Evolutionary conservation across 1,140 invertebrate species (phyloP).

Genomic region (Zaprionus capensis): DNA sequence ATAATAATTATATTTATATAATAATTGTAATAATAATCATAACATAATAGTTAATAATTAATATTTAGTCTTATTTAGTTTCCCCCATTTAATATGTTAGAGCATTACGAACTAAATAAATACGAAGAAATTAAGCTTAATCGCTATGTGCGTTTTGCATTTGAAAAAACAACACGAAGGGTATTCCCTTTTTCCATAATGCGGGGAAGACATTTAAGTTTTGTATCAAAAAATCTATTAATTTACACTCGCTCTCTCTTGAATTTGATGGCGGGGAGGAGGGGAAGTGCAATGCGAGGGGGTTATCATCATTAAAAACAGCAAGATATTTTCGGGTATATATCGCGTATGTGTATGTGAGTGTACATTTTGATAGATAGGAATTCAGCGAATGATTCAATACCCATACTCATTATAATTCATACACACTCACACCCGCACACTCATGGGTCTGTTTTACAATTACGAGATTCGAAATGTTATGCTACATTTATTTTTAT

Average conservation of each 20-base stretch:
- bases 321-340: conserved; percentile 41
- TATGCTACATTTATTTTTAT: conserved; percentile 58
- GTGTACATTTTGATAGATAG: conserved; percentile 23
- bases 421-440: conserved; percentile 12
- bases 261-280: conserved; percentile 8
- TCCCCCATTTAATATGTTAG: conserved; percentile 46
- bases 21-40: conserved; percentile 15
- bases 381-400: conserved; percentile 5
- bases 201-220: conserved; percentile 56
- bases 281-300: conserved; percentile 29
- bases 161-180: conserved; percentile 11
- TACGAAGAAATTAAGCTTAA: conserved; percentile 17
- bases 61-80: conserved; percentile 46
- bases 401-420: conserved; percentile 2
- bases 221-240: conserved; percentile 45
- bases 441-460: conserved; percentile 29
- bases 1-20: conserved; percentile 24
- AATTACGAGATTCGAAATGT: conserved; percentile 68
- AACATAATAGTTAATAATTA: conserved; percentile 39
- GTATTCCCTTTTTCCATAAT: conserved; percentile 25
- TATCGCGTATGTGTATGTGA: conserved; percentile 36
- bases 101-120: conserved; percentile 52
- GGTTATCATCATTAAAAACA: conserved; percentile 60
- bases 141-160: conserved; percentile 1
- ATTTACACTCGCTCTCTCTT: conserved; percentile 14